Conservation (phyloP, 2,113 vertebrate species). For the Solea senegalensis region DNA sequence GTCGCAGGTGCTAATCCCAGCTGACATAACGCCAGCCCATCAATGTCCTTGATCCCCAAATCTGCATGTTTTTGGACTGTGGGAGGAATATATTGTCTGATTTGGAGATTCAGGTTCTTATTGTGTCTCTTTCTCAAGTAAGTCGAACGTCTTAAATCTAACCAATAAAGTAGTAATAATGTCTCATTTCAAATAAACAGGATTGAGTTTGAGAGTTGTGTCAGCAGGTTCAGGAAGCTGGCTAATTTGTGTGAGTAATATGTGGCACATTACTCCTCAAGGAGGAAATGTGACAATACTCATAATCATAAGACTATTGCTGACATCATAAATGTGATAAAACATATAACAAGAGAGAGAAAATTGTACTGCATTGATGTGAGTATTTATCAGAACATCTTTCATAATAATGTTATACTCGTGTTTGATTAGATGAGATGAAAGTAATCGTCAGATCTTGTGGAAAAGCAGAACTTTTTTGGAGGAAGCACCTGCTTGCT, state of each 20-base stretch:
- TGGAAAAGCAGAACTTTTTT: constrained; percentile 64
- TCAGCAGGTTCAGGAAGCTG: neutral
- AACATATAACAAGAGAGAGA: neutral
- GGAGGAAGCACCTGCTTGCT: constrained; percentile 84
- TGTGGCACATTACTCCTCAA: neutral
- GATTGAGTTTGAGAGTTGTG: neutral
- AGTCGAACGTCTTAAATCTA: too few species aligned
- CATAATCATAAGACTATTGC: neutral
- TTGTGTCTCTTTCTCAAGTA: too few species aligned
- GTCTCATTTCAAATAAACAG: too few species aligned
- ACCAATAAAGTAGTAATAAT: too few species aligned
- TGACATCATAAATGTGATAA: neutral
- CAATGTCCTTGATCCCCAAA: too few species aligned
- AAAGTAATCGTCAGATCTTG: constrained; percentile 54
- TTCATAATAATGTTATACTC: neutral
- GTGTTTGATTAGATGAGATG: constrained; percentile 22
- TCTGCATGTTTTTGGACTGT: too few species aligned
- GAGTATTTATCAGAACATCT: too few species aligned
- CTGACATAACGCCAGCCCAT: too few species aligned
- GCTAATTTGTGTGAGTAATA: neutral
- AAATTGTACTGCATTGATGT: neutral
- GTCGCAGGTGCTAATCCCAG: too few species aligned
- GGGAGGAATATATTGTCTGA: too few species aligned
- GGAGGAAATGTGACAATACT: neutral
- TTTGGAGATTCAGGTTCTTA: too few species aligned